These are phyloP conservation scores for Chrysochloris asiatica DNA, from an alignment of 2,113 vertebrate genomes.

Conservation along the genomic window DNA sequence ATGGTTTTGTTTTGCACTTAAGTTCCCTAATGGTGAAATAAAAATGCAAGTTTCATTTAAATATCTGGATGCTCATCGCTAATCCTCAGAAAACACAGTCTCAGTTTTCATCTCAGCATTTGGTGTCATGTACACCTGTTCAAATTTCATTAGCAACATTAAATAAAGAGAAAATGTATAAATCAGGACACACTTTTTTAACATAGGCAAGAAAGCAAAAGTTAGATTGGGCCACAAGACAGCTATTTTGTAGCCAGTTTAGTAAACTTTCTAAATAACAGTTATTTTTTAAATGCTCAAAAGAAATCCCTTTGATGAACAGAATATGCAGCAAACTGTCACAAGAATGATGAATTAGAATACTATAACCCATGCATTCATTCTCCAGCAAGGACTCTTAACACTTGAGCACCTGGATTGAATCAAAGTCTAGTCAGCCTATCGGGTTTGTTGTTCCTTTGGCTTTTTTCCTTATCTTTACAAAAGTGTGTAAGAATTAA, in stretches of 20 bases:
- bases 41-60: conserved; percentile 12
- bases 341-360: background rate
- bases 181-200: conserved; percentile 9
- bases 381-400: background rate
- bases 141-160: background rate
- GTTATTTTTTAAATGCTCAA: background rate
- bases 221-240: background rate
- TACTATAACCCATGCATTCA: background rate
- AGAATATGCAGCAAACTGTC: background rate
- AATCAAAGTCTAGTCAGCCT: background rate
- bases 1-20: background rate
- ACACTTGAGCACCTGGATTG: background rate
- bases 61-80: background rate
- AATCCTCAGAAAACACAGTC: background rate
- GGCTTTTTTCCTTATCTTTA: background rate
- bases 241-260: background rate
- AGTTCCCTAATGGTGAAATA: background rate
- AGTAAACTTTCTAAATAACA: conserved; percentile 29
- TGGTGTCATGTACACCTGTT: background rate
- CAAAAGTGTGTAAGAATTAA: background rate
- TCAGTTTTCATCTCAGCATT: too few relatives aligned
- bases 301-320: background rate
- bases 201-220: background rate
- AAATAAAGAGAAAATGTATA: background rate
- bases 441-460: background rate